A percentile compares a stretch with the other conserved stretches of the same genome.
Evolutionary conservation across 37 sponge, comb jelly and placozoan genomes (phyloP).

Genomic region (Eunapius fragilis): DNA sequence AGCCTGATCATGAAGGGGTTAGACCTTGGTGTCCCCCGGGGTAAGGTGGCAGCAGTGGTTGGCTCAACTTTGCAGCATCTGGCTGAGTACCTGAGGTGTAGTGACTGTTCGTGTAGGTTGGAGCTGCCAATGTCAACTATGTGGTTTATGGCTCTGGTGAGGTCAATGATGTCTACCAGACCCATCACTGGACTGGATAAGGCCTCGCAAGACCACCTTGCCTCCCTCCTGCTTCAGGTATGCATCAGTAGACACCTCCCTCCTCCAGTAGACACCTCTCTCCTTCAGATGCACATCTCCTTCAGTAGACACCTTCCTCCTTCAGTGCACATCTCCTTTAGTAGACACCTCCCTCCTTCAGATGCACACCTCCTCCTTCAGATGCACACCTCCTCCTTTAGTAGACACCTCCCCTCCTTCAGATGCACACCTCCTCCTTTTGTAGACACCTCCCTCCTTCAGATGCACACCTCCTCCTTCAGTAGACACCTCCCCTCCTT

Average conservation of each 20-base stretch:
- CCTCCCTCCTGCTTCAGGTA: slow-evolving; percentile 57
- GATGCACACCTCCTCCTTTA: not conserved
- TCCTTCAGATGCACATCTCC: not conserved
- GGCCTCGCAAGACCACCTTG: slow-evolving; percentile 23
- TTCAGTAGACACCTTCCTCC: not conserved
- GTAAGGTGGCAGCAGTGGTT: slow-evolving; percentile 39
- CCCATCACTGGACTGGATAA: not conserved
- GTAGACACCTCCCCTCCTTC: not conserved
- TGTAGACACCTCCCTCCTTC: not conserved
- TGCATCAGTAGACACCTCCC: not conserved
- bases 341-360: not conserved
- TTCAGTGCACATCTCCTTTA: not conserved
- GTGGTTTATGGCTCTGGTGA: slow-evolving; percentile 17
- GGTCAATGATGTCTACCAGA: slow-evolving; percentile 18
- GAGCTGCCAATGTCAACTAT: slow-evolving; percentile 17
- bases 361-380: not conserved
- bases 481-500: not conserved
- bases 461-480: not conserved
- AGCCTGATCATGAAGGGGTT: slow-evolving; percentile 48
- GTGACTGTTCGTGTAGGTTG: slow-evolving; percentile 10
- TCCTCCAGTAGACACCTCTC: not conserved
- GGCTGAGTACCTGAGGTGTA: slow-evolving; percentile 12
- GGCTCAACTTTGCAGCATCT: slow-evolving; percentile 6
- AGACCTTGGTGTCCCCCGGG: slow-evolving; percentile 8
- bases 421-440: not conserved